These are phyloP conservation scores for Apoderus coryli DNA, from an alignment of 2,888 invertebrate genomes.

Conservation along the genomic window DNA sequence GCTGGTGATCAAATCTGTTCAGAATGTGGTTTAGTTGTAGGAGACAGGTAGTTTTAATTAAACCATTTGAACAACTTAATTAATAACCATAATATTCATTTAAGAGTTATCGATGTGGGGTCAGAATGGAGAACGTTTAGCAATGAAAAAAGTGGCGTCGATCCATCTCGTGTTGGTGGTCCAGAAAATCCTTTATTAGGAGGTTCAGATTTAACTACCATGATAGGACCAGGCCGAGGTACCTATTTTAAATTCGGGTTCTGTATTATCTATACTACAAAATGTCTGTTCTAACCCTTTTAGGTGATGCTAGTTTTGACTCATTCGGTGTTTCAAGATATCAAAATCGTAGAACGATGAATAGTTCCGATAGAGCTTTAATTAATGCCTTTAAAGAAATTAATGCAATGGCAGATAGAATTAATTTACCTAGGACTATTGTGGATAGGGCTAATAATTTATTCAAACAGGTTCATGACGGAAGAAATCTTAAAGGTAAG, in stretches of 20 bases:
- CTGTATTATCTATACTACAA: constrained; percentile 4
- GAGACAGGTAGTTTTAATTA: constrained; percentile 61
- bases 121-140: constrained; percentile 99
- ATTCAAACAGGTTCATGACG: constrained; percentile 97
- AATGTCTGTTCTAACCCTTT: constrained; percentile 10
- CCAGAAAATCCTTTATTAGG: constrained; percentile 94
- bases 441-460: constrained; percentile 92
- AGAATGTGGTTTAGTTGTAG: constrained; percentile 98
- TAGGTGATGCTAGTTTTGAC: constrained; percentile 72
- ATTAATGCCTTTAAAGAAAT: constrained; percentile 96
- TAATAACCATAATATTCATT: constrained; percentile 15
- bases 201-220: constrained; percentile 92
- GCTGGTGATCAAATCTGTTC: constrained; percentile 99
- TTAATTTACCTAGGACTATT: constrained; percentile 93
- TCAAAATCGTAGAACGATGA: constrained; percentile 66
- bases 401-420: constrained; percentile 94
- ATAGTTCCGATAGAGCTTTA: constrained; percentile 87
- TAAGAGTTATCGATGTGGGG: constrained; percentile 97
- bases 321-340: constrained; percentile 68
- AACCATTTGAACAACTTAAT: background rate
- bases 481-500: constrained; percentile 79
- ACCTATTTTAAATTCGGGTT: constrained; percentile 8
- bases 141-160: constrained; percentile 92
- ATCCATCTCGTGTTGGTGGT: constrained; percentile 99
- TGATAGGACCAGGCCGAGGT: constrained; percentile 61